Base-by-base conservation (phyloP, 2,888 invertebrate species). In the Scaptomyza polygonia region DNA sequence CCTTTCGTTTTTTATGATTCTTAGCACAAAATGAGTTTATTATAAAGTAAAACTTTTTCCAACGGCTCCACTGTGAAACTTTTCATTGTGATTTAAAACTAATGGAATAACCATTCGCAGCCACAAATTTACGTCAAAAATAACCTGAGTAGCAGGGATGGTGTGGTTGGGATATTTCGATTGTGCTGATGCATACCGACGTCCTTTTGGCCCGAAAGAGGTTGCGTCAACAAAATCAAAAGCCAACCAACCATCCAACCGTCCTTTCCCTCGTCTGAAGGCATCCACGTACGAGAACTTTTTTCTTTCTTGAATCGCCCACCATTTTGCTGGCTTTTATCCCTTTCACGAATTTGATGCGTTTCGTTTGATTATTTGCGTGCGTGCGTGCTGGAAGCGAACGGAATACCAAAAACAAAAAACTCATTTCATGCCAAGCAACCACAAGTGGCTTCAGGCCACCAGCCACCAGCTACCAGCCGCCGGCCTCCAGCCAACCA, bases 321-420 rank as follows among this genome's bases (percentile, higher is more conserved):
- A 48, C 79, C 82, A 82, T 88, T 87, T 86, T 82, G 70, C 67
- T 68, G 69, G 40, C 53, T 70, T 65, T 72, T 68, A 86, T 80
- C 85, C 85, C 79, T 84, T 84, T 78, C 68, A 73, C 69, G 79
- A 84, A 83, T 77, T 85, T 88, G 79, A 88, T 87, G 87, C 74
- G 77, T 87, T 85, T 69, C 86, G 72, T 88, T 85, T 87, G 88
- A 88, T 85, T 84, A 85, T 86, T 73, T 48, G 85, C 73, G 63
- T 75, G 76, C 73, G 63, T 75, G 76, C 78, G 72, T 77, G 86
- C 47, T 58, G 65, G 51, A 34, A 48, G 58, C 56, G 45, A 34
- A 39, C 49, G 45, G 53, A 9, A 54, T 36, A 47, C 34, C 53
- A 55, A 64, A 54, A 85, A 71, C 78, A 67, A 57, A 69, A 71